Evolutionary conservation across 2,888 invertebrate genomes (phyloP).

Genomic region (Ophioninae sp.): DNA sequence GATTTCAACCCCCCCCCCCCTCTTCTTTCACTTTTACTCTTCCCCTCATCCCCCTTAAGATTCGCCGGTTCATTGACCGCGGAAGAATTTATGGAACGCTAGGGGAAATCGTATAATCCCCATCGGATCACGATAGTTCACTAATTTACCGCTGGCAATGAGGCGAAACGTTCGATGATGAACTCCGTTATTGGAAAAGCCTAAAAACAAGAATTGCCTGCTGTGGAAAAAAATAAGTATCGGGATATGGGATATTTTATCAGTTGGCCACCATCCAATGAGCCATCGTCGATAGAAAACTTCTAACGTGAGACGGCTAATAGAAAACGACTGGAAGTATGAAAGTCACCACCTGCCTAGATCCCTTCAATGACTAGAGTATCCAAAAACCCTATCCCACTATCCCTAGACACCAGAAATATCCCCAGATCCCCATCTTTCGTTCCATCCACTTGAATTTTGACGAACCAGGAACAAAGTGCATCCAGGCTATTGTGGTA

Average conservation of each 20-base stretch:
- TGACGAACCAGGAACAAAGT: slow-evolving; percentile 66
- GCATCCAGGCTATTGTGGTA: slow-evolving; percentile 44
- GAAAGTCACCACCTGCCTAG: too few relatives aligned
- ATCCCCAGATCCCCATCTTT: slow-evolving; percentile 57
- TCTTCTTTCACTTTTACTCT: slow-evolving; percentile 57
- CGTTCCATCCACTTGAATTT: slow-evolving; percentile 75
- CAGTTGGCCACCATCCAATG: too few relatives aligned
- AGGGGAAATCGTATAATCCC: not conserved
- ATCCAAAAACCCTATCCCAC: too few relatives aligned
- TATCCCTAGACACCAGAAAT: too few relatives aligned
- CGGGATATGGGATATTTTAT: too few relatives aligned
- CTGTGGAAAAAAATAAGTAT: too few relatives aligned
- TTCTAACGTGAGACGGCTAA: too few relatives aligned
- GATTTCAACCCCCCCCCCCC: slow-evolving; percentile 38
- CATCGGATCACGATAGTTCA: not conserved
- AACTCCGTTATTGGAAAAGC: too few relatives aligned
- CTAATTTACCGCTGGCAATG: not conserved
- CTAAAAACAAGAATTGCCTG: too few relatives aligned
- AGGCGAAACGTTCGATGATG: not conserved
- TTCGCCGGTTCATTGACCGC: slow-evolving; percentile 53
- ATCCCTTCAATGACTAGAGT: too few relatives aligned
- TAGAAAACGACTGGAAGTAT: too few relatives aligned
- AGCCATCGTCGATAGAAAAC: too few relatives aligned
- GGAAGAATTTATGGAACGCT: slow-evolving; percentile 14
- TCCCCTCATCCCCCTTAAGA: slow-evolving; percentile 53